phyloP scores from a whole-genome alignment of 2,888 invertebrate species.

The Teleogryllus oceanicus region DNA sequence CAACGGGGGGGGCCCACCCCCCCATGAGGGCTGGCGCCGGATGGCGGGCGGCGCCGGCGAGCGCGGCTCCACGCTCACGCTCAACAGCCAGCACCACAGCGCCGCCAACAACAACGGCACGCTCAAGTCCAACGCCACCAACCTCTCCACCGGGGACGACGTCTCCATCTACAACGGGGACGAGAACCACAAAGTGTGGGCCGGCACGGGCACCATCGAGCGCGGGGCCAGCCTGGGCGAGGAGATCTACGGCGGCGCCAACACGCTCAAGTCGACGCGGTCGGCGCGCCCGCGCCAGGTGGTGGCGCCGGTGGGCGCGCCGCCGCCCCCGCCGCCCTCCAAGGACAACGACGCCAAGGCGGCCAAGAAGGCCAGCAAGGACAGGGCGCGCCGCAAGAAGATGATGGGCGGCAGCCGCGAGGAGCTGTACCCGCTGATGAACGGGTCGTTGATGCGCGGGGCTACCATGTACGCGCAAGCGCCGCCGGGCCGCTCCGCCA shows the following conservation, averaged over 20 bases:
- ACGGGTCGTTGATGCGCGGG: slow-evolving; percentile 43
- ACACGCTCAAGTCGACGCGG: slow-evolving; percentile 52
- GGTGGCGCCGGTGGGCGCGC: slow-evolving; percentile 72
- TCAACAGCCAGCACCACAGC: slow-evolving; percentile 54
- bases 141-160: slow-evolving; percentile 55
- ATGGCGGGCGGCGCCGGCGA: slow-evolving; percentile 42
- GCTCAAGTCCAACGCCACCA: slow-evolving; percentile 49
- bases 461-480: slow-evolving; percentile 26
- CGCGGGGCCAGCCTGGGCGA: slow-evolving; percentile 50
- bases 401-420: slow-evolving; percentile 57
- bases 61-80: slow-evolving; percentile 59
- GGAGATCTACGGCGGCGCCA: slow-evolving; percentile 58
- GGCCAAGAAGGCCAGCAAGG: slow-evolving; percentile 47
- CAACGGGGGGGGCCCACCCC: slow-evolving; percentile 39
- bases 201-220: slow-evolving; percentile 57
- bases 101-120: slow-evolving; percentile 48
- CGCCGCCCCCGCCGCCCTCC: slow-evolving; percentile 63
- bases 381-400: slow-evolving; percentile 55
- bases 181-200: slow-evolving; percentile 93
- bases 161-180: slow-evolving; percentile 84
- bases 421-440: slow-evolving; percentile 57
- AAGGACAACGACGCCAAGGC: slow-evolving; percentile 64
- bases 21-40: slow-evolving; percentile 58
- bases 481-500: slow-evolving; percentile 39
- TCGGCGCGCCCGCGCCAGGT: slow-evolving; percentile 75